phyloP scores from a whole-genome alignment of 2,888 invertebrate genomes.

The Nomada ruficornis region DNA sequence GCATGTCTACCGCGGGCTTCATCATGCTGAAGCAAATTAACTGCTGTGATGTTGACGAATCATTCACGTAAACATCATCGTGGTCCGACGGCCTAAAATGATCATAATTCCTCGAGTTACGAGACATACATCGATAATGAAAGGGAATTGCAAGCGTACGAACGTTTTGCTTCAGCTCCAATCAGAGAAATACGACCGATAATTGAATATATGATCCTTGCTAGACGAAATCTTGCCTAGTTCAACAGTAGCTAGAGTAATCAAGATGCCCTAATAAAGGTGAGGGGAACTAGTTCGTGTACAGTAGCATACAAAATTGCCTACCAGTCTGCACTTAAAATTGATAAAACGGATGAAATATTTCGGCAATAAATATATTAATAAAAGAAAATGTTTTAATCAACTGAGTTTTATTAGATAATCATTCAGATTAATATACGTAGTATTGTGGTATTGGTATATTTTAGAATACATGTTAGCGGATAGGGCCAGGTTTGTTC shows the following conservation, averaged over 20 bases:
- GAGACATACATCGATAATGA: constrained; percentile 23
- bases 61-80: constrained; percentile 27
- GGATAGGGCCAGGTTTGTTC: too few relatives aligned
- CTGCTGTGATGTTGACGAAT: constrained; percentile 4
- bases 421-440: too few relatives aligned
- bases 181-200: constrained; percentile 30
- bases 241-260: constrained; percentile 1
- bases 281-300: constrained; percentile 7
- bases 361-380: background rate
- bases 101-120: constrained; percentile 37
- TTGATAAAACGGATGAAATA: background rate
- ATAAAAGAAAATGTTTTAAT: too few relatives aligned
- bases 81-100: background rate
- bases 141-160: constrained; percentile 23
- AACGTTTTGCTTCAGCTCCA: constrained; percentile 3
- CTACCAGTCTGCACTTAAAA: background rate
- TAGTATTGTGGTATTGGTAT: too few relatives aligned
- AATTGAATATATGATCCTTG: constrained; percentile 44
- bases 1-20: background rate
- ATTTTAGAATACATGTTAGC: too few relatives aligned
- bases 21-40: background rate
- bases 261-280: constrained; percentile 19
- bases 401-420: too few relatives aligned
- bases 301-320: background rate
- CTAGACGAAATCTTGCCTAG: constrained; percentile 23